A percentile compares a stretch with the other conserved stretches of the same genome.
phyloP scores from a whole-genome alignment of 1,140 invertebrate genomes.

The Sarcophaga peregrina region DNA sequence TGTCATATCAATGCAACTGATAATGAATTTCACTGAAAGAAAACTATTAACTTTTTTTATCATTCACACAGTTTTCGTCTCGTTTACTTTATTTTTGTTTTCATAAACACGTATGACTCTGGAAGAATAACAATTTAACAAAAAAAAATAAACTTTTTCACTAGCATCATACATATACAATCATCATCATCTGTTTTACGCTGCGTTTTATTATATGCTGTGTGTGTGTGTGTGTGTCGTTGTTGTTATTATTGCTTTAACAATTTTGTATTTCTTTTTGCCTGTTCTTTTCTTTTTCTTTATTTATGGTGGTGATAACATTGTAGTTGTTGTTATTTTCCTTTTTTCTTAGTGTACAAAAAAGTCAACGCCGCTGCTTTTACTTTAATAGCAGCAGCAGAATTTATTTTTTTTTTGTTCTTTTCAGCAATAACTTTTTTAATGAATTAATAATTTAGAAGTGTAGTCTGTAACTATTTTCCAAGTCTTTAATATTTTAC shows the following conservation, averaged over 20 bases:
- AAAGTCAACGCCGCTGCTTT: background rate
- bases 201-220: background rate
- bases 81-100: too few species aligned
- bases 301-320: slow-evolving; percentile 13
- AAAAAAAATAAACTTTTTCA: too few species aligned
- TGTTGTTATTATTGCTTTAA: background rate
- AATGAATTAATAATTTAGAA: background rate
- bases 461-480: background rate
- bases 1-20: too few species aligned
- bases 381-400: background rate
- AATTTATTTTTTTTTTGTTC: background rate
- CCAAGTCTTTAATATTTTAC: background rate
- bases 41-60: too few species aligned
- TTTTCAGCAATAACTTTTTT: background rate
- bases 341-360: background rate
- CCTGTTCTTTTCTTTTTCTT: background rate
- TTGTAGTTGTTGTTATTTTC: background rate
- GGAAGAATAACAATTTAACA: too few species aligned
- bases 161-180: background rate
- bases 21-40: too few species aligned
- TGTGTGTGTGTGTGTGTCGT: background rate
- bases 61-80: too few species aligned
- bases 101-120: too few species aligned
- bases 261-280: too few species aligned
- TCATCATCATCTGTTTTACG: background rate